Percentiles rank a stretch among this genome's conserved stretches.
phyloP scores from a whole-genome alignment of 2,797 vertebrate species.

The Pitangus sulphuratus region DNA sequence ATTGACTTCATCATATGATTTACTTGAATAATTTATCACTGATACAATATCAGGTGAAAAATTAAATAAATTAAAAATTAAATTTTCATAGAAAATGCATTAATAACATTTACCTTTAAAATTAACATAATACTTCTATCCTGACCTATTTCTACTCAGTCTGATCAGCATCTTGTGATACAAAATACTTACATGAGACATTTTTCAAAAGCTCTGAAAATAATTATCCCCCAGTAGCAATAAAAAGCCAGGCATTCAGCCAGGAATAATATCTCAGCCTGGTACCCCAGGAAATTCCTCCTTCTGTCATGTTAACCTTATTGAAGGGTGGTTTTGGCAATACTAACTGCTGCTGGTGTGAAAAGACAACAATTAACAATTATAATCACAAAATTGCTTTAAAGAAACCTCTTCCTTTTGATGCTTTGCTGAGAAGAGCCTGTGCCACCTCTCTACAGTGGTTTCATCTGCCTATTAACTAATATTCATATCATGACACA shows the following conservation, averaged over 20 bases:
- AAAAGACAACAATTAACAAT: neutral
- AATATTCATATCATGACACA: neutral
- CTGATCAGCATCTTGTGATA: neutral
- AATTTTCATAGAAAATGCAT: neutral
- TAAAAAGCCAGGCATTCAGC: neutral
- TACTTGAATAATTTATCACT: neutral
- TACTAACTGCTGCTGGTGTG: neutral
- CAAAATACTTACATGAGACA: neutral
- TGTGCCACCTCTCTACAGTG: neutral
- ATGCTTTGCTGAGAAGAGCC: neutral
- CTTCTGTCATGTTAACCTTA: neutral
- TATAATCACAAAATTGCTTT: neutral
- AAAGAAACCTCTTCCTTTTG: neutral
- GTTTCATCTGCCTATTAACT: neutral
- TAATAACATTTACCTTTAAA: neutral
- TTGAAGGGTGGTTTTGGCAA: neutral
- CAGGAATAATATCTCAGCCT: neutral
- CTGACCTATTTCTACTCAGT: neutral
- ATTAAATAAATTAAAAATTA: neutral
- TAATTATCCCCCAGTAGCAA: neutral
- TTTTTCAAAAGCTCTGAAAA: slow-evolving; percentile 1
- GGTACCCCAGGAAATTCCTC: neutral
- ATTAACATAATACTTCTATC: neutral
- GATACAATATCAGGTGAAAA: neutral
- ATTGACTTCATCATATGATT: neutral